These are phyloP conservation scores for Gallinago stenura DNA, from an alignment of 2,797 vertebrate species.

Conservation along the genomic window DNA sequence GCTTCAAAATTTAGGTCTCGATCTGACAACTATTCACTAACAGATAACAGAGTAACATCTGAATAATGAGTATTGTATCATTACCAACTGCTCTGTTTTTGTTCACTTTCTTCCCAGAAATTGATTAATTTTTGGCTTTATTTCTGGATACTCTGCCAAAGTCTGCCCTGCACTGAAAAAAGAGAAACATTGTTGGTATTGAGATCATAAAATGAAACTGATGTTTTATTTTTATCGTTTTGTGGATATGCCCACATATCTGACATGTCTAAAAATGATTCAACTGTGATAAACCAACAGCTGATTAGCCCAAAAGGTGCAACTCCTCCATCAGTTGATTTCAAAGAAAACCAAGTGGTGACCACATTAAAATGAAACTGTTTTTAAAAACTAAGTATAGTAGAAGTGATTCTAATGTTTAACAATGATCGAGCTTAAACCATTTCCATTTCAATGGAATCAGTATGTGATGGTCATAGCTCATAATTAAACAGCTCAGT, in stretches of 20 bases:
- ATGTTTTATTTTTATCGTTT: neutral
- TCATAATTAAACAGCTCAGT: neutral
- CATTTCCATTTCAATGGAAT: neutral
- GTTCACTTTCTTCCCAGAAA: neutral
- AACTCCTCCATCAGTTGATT: neutral
- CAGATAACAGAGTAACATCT: slow-evolving; percentile 29
- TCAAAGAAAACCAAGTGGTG: neutral
- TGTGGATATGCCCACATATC: neutral
- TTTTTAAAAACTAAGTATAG: neutral
- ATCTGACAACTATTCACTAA: slow-evolving; percentile 45
- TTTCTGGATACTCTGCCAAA: slow-evolving; percentile 56
- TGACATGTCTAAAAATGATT: neutral
- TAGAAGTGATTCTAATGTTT: neutral
- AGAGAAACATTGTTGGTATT: neutral
- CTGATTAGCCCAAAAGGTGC: neutral
- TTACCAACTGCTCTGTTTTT: slow-evolving; percentile 1
- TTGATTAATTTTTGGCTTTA: slow-evolving; percentile 32
- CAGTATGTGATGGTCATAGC: neutral
- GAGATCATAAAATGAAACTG: neutral
- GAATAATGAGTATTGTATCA: slow-evolving; percentile 11
- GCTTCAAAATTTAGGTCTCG: neutral
- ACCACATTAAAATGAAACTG: neutral
- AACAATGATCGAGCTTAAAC: neutral
- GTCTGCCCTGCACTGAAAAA: neutral
- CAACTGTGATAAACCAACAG: neutral